Conservation (phyloP, 2,113 vertebrate species). For the Bagarius yarrelli region DNA sequence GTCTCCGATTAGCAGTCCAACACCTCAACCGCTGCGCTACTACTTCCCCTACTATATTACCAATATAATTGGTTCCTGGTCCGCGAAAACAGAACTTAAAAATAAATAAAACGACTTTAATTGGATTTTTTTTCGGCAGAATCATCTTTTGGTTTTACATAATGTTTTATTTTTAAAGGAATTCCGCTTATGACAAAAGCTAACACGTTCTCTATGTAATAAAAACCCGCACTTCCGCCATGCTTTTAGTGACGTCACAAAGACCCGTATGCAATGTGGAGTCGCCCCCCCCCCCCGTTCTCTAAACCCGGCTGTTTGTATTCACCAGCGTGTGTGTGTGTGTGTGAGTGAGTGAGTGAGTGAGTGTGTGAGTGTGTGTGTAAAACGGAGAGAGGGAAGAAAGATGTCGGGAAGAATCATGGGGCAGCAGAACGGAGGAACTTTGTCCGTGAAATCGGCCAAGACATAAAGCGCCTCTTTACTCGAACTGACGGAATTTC, state of each 20-base stretch:
- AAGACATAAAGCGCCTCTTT: constrained; percentile 50
- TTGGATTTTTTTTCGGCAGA: too few species aligned
- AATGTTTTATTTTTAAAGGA: too few species aligned
- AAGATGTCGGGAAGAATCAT: constrained; percentile 62
- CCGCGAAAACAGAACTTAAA: too few species aligned
- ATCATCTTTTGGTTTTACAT: too few species aligned
- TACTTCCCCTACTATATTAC: too few species aligned
- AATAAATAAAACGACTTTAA: too few species aligned
- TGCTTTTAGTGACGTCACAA: background rate
- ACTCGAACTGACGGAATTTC: background rate
- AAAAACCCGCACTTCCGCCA: background rate
- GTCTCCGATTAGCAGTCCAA: too few species aligned
- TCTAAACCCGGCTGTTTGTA: constrained; percentile 11
- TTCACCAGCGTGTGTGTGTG: background rate
- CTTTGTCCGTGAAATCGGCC: constrained; percentile 36
- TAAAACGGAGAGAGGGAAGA: background rate
- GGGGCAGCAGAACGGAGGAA: constrained; percentile 55
- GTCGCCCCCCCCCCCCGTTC: too few species aligned
- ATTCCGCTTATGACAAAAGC: too few species aligned
- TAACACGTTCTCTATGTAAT: too few species aligned
- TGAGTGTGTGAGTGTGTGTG: background rate
- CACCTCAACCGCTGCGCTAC: too few species aligned
- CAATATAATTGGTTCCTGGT: too few species aligned
- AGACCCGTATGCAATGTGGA: background rate
- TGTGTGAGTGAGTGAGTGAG: background rate